Percentiles rank a stretch among this genome's conserved stretches.
Conservation (phyloP, 2,888 invertebrate species). For the Meiosimyza platycephala region DNA sequence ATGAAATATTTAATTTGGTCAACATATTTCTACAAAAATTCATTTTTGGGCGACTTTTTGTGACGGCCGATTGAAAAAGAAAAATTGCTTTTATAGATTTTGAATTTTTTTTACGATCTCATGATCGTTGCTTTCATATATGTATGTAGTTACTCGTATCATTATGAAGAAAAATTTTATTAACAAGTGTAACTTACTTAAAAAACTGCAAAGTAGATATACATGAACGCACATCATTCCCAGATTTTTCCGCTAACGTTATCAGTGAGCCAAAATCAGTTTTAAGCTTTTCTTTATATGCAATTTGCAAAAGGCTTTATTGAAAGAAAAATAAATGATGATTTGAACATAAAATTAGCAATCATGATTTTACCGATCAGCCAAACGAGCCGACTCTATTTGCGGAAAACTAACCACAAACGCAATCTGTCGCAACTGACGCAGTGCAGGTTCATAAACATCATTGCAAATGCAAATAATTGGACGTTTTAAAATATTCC, state of each 20-base stretch:
- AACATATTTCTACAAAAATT: no score
- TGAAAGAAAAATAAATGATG: conserved; percentile 1
- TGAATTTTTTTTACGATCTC: no score
- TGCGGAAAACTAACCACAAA: conserved; percentile 79
- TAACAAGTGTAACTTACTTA: conserved; percentile 50
- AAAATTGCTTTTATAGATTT: no score
- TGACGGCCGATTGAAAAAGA: no score
- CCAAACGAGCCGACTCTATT: conserved; percentile 70
- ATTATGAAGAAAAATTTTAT: not conserved
- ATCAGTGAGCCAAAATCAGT: conserved; percentile 78
- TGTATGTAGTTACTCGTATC: no score
- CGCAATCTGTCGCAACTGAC: conserved; percentile 81
- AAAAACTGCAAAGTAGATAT: conserved; percentile 88
- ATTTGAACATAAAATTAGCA: not conserved
- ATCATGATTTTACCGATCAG: conserved; percentile 65
- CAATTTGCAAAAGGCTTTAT: conserved; percentile 75
- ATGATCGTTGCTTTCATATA: not conserved
- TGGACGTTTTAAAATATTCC: conserved; percentile 80
- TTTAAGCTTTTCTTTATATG: conserved; percentile 74
- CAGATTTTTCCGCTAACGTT: conserved; percentile 84
- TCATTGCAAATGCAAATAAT: conserved; percentile 99
- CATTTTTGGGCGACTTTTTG: no score
- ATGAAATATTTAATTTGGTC: no score
- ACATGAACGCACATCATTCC: conserved; percentile 92
- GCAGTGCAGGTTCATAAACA: conserved; percentile 86